Percentiles rank a stretch among this genome's conserved stretches.
phyloP scores from a whole-genome alignment of 2,113 vertebrate genomes.

The Cottus gobio region DNA sequence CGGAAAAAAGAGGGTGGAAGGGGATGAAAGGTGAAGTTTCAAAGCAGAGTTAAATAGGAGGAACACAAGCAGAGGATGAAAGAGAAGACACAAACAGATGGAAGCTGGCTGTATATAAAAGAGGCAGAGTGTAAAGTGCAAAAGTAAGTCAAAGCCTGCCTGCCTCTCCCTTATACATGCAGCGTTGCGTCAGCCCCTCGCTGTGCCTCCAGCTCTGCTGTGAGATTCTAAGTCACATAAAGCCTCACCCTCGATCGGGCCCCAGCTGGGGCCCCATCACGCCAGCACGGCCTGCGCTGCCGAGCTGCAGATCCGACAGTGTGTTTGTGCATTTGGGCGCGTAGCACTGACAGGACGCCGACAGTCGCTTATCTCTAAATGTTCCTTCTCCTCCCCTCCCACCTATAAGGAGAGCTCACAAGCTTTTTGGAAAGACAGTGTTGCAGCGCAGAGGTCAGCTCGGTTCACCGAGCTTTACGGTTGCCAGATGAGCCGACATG shows the following conservation, averaged over 20 bases:
- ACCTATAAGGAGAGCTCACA: slow-evolving; percentile 7
- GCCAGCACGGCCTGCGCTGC: slow-evolving; percentile 28
- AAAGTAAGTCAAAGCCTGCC: slow-evolving; percentile 39
- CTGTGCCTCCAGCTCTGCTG: slow-evolving; percentile 66
- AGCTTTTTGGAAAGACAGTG: slow-evolving; percentile 7
- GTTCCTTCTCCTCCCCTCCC: not conserved
- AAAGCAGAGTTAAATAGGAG: slow-evolving; percentile 35
- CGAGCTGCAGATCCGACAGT: slow-evolving; percentile 40
- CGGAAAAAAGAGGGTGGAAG: not conserved
- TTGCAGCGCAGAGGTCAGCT: not conserved
- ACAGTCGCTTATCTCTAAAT: slow-evolving; percentile 30
- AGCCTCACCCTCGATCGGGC: slow-evolving; percentile 57
- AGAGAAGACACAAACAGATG: slow-evolving; percentile 35
- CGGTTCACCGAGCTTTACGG: not conserved
- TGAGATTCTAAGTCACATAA: slow-evolving; percentile 59
- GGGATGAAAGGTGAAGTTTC: slow-evolving; percentile 27
- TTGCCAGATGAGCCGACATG: not conserved
- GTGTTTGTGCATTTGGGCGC: slow-evolving; percentile 55
- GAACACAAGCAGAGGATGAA: slow-evolving; percentile 16
- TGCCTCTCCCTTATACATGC: slow-evolving; percentile 38
- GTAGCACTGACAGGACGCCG: slow-evolving; percentile 26
- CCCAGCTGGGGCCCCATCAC: slow-evolving; percentile 55
- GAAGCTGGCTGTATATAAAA: slow-evolving; percentile 36
- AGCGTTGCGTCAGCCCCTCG: slow-evolving; percentile 64
- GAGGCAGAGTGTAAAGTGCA: slow-evolving; percentile 22